Evolutionary conservation across 2,797 vertebrate genomes (phyloP), one percentile per base, ranked within the genome.

Genomic region (Lithobates pipiens): DNA sequence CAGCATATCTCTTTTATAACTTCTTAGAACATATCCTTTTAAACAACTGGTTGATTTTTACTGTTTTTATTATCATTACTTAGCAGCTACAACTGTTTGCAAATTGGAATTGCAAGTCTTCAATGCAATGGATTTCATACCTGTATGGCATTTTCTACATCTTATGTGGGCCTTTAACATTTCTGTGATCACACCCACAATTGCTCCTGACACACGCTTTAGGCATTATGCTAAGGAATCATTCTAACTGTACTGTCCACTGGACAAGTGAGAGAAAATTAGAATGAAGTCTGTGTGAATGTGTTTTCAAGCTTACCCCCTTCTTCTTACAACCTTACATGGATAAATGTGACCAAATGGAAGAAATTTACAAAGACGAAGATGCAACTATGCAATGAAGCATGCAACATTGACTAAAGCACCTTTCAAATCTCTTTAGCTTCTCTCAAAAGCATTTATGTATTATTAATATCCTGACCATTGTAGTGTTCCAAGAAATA

Each of bases 311-410:
- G 75, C 50, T 76, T 61, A 57, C 29, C 10, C 15, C 27, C 32
- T 21, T 61, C 32, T 77, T 63, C 75, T n/a, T 34, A 63, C 34
- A 63, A n/a, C 34, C 76, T n/a, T 77, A 77, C 54, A 77, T 63
- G 54, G 57, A 39, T 63, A 63, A n/a, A 63, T 77, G 57, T 63
- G 23, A 63, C 32, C 75, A 76, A 32, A 36, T 76, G 18, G 50
- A 76, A 61, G 29, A 76, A 23, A 61, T 61, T 34, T 25, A 23
- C 25, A 77, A 39, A 61, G 57, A 63, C 6, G 8, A 44, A 73
- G 15, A 42, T 25, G 27, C 50, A 76, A 16, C 29, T 34, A 77
- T n/a, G 76, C 23, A 77, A 77, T 65, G 76, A 77, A 39, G 76
- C 76, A 63, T 11, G 36, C 34, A 32, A n/a, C 50, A 21, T 0